Conservation (phyloP, 2,888 invertebrate genomes). For the Exephanes ischioxanthus region DNA sequence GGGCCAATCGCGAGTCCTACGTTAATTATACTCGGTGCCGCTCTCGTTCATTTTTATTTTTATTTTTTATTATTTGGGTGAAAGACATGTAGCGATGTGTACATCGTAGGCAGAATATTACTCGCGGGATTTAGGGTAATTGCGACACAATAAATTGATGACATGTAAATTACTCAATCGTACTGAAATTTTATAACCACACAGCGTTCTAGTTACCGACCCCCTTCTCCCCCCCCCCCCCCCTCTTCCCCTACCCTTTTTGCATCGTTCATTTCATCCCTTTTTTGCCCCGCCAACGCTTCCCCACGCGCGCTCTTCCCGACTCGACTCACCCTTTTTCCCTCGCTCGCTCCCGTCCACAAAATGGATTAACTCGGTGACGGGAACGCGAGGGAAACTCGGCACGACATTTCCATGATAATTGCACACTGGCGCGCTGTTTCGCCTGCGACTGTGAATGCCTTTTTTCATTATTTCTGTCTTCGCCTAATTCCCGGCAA, state of each 20-base stretch:
- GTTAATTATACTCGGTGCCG: not conserved
- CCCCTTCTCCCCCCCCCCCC: not conserved
- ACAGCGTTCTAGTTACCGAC: slow-evolving; percentile 29
- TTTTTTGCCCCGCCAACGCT: not conserved
- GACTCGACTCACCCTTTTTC: slow-evolving; percentile 19
- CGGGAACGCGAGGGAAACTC: slow-evolving; percentile 44
- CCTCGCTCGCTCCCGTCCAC: slow-evolving; percentile 6
- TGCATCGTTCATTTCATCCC: slow-evolving; percentile 5
- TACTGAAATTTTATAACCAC: slow-evolving; percentile 71
- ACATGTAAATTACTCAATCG: slow-evolving; percentile 73
- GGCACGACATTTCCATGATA: slow-evolving; percentile 64
- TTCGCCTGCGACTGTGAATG: slow-evolving; percentile 5
- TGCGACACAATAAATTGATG: slow-evolving; percentile 71
- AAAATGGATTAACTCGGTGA: slow-evolving; percentile 64
- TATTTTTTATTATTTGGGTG: not conserved
- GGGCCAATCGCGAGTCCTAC: not conserved
- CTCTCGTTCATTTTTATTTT: not conserved
- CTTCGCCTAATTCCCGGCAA: slow-evolving; percentile 21
- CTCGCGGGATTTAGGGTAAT: slow-evolving; percentile 70
- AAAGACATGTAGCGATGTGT: slow-evolving; percentile 6
- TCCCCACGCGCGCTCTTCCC: slow-evolving; percentile 1
- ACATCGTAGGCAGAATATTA: slow-evolving; percentile 41
- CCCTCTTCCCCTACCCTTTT: slow-evolving; percentile 6
- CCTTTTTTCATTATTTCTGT: slow-evolving; percentile 34
- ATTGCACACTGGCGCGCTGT: slow-evolving; percentile 52